These are phyloP conservation scores for Enteromius argenteus DNA, from an alignment of 2,797 vertebrate genomes.

Conservation along the genomic window DNA sequence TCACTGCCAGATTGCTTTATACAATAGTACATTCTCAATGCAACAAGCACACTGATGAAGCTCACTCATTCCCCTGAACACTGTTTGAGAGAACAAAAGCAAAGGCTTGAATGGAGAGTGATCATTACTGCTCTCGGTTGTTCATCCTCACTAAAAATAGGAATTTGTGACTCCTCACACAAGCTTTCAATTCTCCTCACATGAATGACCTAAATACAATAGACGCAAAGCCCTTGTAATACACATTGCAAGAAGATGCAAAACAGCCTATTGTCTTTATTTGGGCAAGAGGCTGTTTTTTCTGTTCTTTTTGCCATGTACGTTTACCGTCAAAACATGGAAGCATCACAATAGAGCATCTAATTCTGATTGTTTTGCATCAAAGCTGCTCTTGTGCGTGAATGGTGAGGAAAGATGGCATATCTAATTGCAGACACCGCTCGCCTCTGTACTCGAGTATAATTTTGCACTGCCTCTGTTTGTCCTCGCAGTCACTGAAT, in stretches of 20 bases:
- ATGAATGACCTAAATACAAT: slow-evolving; percentile 72
- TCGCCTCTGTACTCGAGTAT: slow-evolving; percentile 72
- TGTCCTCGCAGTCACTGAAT: slow-evolving; percentile 65
- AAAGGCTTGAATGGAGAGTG: slow-evolving; percentile 50
- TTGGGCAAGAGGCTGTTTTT: slow-evolving; percentile 77
- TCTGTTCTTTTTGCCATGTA: slow-evolving; percentile 63
- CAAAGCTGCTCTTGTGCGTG: slow-evolving; percentile 73
- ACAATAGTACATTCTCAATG: slow-evolving; percentile 42
- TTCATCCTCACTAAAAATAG: slow-evolving; percentile 61
- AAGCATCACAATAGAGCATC: slow-evolving; percentile 75
- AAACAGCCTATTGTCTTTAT: slow-evolving; percentile 72
- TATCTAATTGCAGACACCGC: slow-evolving; percentile 76
- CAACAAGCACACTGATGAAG: slow-evolving; percentile 56
- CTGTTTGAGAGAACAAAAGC: slow-evolving; percentile 50
- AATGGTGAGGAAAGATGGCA: slow-evolving; percentile 74
- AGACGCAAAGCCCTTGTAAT: slow-evolving; percentile 69
- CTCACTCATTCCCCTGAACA: slow-evolving; percentile 51
- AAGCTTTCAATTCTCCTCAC: slow-evolving; percentile 55
- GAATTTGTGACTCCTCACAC: slow-evolving; percentile 56
- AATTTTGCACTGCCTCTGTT: slow-evolving; percentile 72
- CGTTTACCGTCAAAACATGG: slow-evolving; percentile 75
- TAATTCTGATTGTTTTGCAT: slow-evolving; percentile 78
- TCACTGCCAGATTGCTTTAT: slow-evolving; percentile 52
- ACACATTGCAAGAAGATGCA: slow-evolving; percentile 71
- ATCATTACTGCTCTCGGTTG: slow-evolving; percentile 57